These are phyloP conservation scores for Trichogramma evanescens DNA, from an alignment of 2,888 invertebrate genomes.

Conservation along the genomic window DNA sequence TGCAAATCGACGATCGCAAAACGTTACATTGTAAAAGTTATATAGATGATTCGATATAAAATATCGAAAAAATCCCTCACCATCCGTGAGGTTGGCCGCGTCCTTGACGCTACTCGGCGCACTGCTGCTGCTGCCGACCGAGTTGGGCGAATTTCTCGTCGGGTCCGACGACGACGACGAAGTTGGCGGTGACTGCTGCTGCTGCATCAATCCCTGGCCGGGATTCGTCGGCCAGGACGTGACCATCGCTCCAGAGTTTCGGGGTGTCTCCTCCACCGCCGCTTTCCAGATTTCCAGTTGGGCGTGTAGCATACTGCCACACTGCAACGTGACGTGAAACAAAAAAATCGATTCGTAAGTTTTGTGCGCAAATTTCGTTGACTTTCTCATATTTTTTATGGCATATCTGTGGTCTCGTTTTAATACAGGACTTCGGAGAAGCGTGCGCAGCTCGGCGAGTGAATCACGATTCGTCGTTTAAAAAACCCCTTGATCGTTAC, in stretches of 20 bases:
- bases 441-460: too few species aligned
- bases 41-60: slow-evolving; percentile 42
- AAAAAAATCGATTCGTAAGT: too few species aligned
- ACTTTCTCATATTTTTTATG: too few species aligned
- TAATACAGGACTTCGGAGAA: too few species aligned
- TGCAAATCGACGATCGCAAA: slow-evolving; percentile 31
- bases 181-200: slow-evolving; percentile 22
- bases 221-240: slow-evolving; percentile 41
- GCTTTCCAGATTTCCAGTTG: slow-evolving; percentile 90
- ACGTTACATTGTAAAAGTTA: neutral
- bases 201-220: slow-evolving; percentile 22
- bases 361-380: too few species aligned
- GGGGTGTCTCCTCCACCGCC: slow-evolving; percentile 56
- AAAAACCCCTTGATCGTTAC: too few species aligned
- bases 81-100: slow-evolving; percentile 57
- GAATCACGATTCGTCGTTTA: too few species aligned
- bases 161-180: slow-evolving; percentile 33
- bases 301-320: slow-evolving; percentile 77
- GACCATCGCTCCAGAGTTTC: slow-evolving; percentile 41
- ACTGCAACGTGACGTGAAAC: slow-evolving; percentile 49
- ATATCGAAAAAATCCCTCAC: slow-evolving; percentile 50
- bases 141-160: too few species aligned
- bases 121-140: slow-evolving; percentile 20
- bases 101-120: slow-evolving; percentile 36
- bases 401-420: too few species aligned